Conservation (phyloP, 2,888 invertebrate genomes). For the Nymphalis c-album region DNA sequence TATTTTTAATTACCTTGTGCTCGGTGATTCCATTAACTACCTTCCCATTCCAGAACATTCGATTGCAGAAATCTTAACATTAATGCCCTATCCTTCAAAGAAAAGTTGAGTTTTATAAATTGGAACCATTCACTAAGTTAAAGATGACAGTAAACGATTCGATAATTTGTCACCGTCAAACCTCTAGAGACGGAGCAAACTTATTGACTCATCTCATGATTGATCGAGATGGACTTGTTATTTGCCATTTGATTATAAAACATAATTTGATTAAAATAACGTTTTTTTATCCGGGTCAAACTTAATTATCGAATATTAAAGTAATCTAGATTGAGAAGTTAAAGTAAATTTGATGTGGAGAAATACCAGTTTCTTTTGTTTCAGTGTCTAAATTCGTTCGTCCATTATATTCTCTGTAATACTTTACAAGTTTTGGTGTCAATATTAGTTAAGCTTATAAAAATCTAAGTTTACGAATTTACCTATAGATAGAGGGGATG, state of each 20-base stretch:
- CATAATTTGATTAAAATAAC: slow-evolving; percentile 2
- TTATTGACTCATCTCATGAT: slow-evolving; percentile 34
- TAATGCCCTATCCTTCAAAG: slow-evolving; percentile 9
- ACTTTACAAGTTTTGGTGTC: too few species aligned
- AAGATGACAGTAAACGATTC: slow-evolving; percentile 37
- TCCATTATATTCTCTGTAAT: too few species aligned
- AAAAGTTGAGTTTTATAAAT: slow-evolving; percentile 25
- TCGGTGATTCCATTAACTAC: background rate
- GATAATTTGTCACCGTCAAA: slow-evolving; percentile 39
- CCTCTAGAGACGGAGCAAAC: slow-evolving; percentile 22
- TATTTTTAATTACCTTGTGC: too few species aligned
- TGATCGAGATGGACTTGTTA: slow-evolving; percentile 25
- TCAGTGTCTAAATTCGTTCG: too few species aligned
- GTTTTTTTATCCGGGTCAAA: background rate
- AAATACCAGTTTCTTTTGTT: too few species aligned
- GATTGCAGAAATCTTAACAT: slow-evolving; percentile 5
- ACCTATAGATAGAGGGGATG: too few species aligned
- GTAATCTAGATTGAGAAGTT: too few species aligned
- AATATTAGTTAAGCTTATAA: too few species aligned
- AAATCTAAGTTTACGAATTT: too few species aligned
- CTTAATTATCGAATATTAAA: too few species aligned
- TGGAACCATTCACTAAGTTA: slow-evolving; percentile 29
- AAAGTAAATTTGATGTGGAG: too few species aligned
- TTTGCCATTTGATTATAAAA: slow-evolving; percentile 21
- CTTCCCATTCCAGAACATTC: background rate